These are phyloP conservation scores for Melanotaenia parkinsoni DNA, from an alignment of 2,797 vertebrate species.

Conservation along the genomic window DNA sequence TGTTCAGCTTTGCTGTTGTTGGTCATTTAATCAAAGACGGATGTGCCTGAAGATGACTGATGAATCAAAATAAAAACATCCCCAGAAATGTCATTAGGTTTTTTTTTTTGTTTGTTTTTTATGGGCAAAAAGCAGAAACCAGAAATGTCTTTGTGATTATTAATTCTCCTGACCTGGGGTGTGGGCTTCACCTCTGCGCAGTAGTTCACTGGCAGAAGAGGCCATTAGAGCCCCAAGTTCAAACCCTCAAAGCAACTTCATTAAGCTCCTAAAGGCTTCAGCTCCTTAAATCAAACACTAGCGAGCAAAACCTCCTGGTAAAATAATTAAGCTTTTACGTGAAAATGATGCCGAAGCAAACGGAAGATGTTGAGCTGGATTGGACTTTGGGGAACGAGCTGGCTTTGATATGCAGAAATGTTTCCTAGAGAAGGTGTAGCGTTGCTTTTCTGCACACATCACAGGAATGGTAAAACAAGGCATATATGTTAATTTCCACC, in stretches of 20 bases:
- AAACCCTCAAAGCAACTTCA: slow-evolving; percentile 98
- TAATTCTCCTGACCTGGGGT: slow-evolving; percentile 96
- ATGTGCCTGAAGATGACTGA: slow-evolving; percentile 52
- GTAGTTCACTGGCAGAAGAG: slow-evolving; percentile 91
- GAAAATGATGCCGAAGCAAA: background rate
- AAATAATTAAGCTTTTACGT: slow-evolving; percentile 90
- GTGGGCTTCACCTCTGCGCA: slow-evolving; percentile 83
- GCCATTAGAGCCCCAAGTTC: slow-evolving; percentile 96
- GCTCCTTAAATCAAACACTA: slow-evolving; percentile 93
- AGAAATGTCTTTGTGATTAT: slow-evolving; percentile 95
- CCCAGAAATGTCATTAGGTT: slow-evolving; percentile 82
- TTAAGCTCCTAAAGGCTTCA: slow-evolving; percentile 96
- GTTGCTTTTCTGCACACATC: slow-evolving; percentile 21
- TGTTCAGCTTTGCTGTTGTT: slow-evolving; percentile 52
- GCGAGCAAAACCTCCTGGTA: slow-evolving; percentile 89
- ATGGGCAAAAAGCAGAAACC: slow-evolving; percentile 81
- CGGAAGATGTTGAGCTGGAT: background rate
- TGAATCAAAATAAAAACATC: slow-evolving; percentile 73
- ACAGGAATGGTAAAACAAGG: slow-evolving; percentile 58
- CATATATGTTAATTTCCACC: slow-evolving; percentile 56
- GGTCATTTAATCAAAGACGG: slow-evolving; percentile 71
- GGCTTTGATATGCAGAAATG: slow-evolving; percentile 30
- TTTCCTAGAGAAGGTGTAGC: slow-evolving; percentile 7
- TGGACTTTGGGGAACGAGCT: slow-evolving; percentile 8
- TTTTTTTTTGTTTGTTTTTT: slow-evolving; percentile 25